These are phyloP conservation scores for Rhyacophila evoluta DNA, from an alignment of 2,888 invertebrate genomes.

Conservation along the genomic window DNA sequence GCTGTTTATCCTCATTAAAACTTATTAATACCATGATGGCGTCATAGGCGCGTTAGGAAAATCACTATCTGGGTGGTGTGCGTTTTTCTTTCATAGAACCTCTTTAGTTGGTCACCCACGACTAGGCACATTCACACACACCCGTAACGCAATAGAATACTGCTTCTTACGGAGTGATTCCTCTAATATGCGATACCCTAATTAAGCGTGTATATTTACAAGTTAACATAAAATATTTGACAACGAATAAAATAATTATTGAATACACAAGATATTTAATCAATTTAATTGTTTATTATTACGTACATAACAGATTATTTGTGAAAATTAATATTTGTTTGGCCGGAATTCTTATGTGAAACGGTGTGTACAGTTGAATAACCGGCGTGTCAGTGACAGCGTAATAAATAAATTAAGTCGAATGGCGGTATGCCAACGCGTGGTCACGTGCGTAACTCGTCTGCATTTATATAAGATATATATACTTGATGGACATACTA, in stretches of 20 bases:
- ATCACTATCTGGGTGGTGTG: not conserved
- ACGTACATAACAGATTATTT: too few relatives aligned
- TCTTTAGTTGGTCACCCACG: not conserved
- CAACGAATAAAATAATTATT: too few relatives aligned
- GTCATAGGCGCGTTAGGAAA: not conserved
- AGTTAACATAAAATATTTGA: too few relatives aligned
- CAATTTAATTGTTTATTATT: too few relatives aligned
- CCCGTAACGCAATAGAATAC: not conserved
- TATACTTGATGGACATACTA: not conserved
- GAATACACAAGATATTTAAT: too few relatives aligned
- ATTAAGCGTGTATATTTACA: too few relatives aligned
- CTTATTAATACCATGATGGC: too few relatives aligned
- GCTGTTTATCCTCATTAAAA: too few relatives aligned
- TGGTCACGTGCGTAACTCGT: conserved; percentile 38
- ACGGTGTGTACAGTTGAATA: conserved; percentile 15
- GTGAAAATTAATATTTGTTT: too few relatives aligned
- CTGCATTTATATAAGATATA: not conserved
- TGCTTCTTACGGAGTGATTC: too few relatives aligned
- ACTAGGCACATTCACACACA: not conserved
- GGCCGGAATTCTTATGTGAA: too few relatives aligned
- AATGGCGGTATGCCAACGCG: conserved; percentile 22
- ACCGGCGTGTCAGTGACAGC: conserved; percentile 29
- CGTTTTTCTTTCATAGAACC: not conserved
- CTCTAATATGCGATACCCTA: too few relatives aligned
- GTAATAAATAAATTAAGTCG: conserved; percentile 27